These are phyloP conservation scores for Pectinophora gossypiella DNA, from an alignment of 1,140 invertebrate species.

Conservation along the genomic window DNA sequence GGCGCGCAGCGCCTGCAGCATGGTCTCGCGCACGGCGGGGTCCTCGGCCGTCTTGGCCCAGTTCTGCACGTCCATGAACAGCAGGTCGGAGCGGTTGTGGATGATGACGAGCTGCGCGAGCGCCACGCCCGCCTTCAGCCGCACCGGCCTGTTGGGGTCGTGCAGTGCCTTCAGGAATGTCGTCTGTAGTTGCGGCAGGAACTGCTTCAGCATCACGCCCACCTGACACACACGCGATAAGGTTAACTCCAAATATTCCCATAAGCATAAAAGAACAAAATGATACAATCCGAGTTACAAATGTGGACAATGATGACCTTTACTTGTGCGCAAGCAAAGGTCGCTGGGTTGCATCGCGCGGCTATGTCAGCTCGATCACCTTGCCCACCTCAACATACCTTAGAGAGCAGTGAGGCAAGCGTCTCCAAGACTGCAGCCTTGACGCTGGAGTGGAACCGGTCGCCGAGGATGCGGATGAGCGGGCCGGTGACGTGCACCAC, in stretches of 20 bases:
- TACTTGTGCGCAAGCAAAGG: too few species aligned
- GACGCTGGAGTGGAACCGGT: conserved; percentile 94
- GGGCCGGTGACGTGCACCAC: conserved; percentile 98
- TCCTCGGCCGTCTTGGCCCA: conserved; percentile 91
- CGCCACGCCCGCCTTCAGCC: conserved; percentile 92
- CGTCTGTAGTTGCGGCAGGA: conserved; percentile 98
- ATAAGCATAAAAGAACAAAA: too few species aligned
- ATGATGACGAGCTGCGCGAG: conserved; percentile 93
- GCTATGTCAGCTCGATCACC: too few species aligned
- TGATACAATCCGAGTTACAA: too few species aligned
- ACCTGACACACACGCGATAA: conserved; percentile 75
- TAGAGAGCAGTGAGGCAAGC: conserved; percentile 91
- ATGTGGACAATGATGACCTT: too few species aligned
- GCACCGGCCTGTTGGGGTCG: conserved; percentile 90
- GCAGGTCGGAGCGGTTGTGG: conserved; percentile 90
- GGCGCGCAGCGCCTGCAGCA: conserved; percentile 91
- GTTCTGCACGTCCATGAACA: conserved; percentile 94
- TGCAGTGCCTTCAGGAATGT: conserved; percentile 96
- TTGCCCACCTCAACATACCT: conserved; percentile 75
- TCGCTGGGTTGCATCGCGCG: too few species aligned
- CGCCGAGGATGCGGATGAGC: conserved; percentile 96
- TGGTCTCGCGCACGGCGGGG: conserved; percentile 90
- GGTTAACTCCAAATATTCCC: too few species aligned
- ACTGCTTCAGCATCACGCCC: conserved; percentile 95
- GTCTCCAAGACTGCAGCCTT: conserved; percentile 98